Percentiles rank a stretch among this genome's conserved stretches.
These are phyloP conservation scores for Bombyx mandarina DNA, from an alignment of 1,140 invertebrate species.

Conservation along the genomic window DNA sequence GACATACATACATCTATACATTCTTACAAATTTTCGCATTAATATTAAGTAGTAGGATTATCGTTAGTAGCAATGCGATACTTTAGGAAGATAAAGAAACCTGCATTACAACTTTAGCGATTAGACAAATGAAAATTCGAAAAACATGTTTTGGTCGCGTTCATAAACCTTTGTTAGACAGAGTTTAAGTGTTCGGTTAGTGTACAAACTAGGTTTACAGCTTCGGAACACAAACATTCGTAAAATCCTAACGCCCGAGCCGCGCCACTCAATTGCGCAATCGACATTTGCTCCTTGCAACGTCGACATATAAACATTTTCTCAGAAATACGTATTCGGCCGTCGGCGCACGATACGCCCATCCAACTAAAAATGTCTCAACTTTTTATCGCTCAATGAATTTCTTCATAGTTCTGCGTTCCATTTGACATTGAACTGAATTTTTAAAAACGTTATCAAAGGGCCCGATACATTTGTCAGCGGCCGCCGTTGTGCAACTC, in stretches of 20 bases:
- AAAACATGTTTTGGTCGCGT: too few relatives aligned
- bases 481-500: slow-evolving; percentile 43
- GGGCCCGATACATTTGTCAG: slow-evolving; percentile 39
- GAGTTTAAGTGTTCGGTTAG: slow-evolving; percentile 22
- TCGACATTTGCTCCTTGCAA: slow-evolving; percentile 44
- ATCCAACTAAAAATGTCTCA: slow-evolving; percentile 15
- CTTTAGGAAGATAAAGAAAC: too few relatives aligned
- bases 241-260: slow-evolving; percentile 45
- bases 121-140: too few relatives aligned
- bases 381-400: slow-evolving; percentile 32
- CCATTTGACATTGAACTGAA: slow-evolving; percentile 58
- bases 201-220: slow-evolving; percentile 57
- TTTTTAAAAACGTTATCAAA: slow-evolving; percentile 55
- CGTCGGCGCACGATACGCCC: slow-evolving; percentile 17
- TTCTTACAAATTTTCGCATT: too few relatives aligned
- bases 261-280: slow-evolving; percentile 42
- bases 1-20: too few relatives aligned
- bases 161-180: too few relatives aligned
- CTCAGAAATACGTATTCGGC: slow-evolving; percentile 43
- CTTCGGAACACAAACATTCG: slow-evolving; percentile 53
- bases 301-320: slow-evolving; percentile 46
- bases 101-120: too few relatives aligned
- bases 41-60: too few relatives aligned
- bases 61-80: too few relatives aligned
- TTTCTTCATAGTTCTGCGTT: slow-evolving; percentile 47